These are phyloP conservation scores for Pinna nobilis DNA, from an alignment of 1,140 invertebrate genomes.

Conservation along the genomic window DNA sequence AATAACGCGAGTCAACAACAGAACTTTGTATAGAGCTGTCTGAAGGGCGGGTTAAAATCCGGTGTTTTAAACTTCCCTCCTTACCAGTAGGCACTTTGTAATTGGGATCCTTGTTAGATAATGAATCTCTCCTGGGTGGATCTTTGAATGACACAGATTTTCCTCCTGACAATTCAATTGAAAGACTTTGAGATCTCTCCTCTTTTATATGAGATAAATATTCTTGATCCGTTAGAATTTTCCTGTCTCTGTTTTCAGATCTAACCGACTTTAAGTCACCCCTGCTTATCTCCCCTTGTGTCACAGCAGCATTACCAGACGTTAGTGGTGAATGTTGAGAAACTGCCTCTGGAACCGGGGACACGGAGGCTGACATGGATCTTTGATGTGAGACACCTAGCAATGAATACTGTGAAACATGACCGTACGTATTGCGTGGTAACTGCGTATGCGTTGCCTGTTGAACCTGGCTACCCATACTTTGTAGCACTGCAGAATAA, in stretches of 20 bases:
- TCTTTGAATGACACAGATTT: constrained; percentile 46
- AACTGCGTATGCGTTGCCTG: constrained; percentile 63
- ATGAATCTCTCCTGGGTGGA: constrained; percentile 34
- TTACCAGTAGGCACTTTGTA: constrained; percentile 71
- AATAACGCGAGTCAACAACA: constrained; percentile 22
- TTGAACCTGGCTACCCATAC: constrained; percentile 67
- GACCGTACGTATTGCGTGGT: constrained; percentile 58
- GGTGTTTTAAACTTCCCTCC: constrained; percentile 73
- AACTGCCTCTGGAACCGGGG: constrained; percentile 29
- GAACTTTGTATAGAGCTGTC: constrained; percentile 63
- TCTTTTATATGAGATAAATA: constrained; percentile 31
- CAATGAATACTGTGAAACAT: constrained; percentile 42
- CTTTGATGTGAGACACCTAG: constrained; percentile 38
- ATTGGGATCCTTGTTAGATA: constrained; percentile 38
- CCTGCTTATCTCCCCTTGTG: neutral
- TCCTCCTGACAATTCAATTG: constrained; percentile 38
- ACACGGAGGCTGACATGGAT: constrained; percentile 40
- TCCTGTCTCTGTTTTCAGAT: too few relatives aligned
- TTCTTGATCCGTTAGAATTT: constrained; percentile 18
- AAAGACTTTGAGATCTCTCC: constrained; percentile 46
- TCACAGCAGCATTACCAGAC: neutral
- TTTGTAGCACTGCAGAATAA: constrained; percentile 69
- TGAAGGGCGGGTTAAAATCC: constrained; percentile 72
- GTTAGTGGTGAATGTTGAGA: too few relatives aligned
- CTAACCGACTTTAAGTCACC: neutral